Conservation (phyloP, 2,113 vertebrate species). For the Galbula dea region DNA sequence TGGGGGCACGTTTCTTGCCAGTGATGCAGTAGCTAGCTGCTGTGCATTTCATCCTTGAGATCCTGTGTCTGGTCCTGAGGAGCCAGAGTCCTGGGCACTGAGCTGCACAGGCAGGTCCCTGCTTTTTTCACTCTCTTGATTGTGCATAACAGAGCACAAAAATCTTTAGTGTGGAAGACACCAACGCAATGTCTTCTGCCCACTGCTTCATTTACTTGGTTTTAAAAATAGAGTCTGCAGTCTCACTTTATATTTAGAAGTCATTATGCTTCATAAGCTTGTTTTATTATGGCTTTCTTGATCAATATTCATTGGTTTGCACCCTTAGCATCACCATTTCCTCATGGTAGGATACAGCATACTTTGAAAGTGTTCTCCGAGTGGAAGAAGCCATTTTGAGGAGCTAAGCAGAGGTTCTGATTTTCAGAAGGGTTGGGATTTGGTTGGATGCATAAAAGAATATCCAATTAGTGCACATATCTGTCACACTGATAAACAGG, state of each 20-base stretch:
- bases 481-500: background rate
- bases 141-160: background rate
- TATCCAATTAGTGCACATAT: background rate
- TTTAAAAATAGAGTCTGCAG: background rate
- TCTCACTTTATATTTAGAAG: background rate
- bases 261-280: background rate
- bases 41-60: background rate
- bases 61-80: background rate
- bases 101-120: background rate
- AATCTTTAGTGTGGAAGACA: background rate
- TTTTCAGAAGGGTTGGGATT: background rate
- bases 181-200: background rate
- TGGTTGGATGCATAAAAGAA: background rate
- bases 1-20: rapidly evolving
- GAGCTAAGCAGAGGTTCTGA: background rate
- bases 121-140: background rate
- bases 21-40: background rate
- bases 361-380: background rate
- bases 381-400: background rate
- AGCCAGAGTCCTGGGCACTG: background rate
- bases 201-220: background rate
- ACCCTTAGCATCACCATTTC: background rate
- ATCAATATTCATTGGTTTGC: background rate
- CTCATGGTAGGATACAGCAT: background rate
- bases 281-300: background rate